Evolutionary conservation across 2,113 vertebrate genomes (phyloP).

Genomic region (Polypterus senegalus): DNA sequence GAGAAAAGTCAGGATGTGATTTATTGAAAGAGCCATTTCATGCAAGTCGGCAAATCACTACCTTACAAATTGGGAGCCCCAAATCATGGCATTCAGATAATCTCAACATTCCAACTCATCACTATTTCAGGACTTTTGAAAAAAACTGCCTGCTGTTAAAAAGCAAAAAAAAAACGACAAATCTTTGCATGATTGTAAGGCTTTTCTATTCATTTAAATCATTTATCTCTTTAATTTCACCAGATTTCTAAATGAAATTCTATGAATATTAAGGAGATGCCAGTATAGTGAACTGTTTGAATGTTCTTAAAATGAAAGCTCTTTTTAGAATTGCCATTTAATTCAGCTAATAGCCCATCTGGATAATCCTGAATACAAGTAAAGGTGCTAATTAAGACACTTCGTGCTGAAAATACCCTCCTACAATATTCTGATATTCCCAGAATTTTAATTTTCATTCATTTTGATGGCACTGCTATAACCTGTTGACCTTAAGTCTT

Average conservation of each 20-base stretch:
- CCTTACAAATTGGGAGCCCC: neutral
- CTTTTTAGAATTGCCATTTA: too few relatives aligned
- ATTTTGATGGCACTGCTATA: too few relatives aligned
- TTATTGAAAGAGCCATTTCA: slow-evolving; percentile 2
- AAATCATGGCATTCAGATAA: neutral
- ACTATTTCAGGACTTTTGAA: neutral
- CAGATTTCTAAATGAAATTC: neutral
- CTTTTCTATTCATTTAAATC: neutral
- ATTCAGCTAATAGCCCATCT: too few relatives aligned
- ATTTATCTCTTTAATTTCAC: neutral
- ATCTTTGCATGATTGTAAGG: neutral
- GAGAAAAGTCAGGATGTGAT: neutral
- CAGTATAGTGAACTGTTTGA: too few relatives aligned
- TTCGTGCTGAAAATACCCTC: too few relatives aligned
- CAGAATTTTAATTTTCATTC: too few relatives aligned
- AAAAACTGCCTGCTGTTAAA: neutral
- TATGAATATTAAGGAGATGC: neutral
- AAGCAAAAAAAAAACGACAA: neutral
- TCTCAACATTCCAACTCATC: neutral
- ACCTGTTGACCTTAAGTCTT: too few relatives aligned
- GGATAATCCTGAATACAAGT: too few relatives aligned
- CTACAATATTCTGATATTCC: too few relatives aligned
- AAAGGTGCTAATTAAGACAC: too few relatives aligned
- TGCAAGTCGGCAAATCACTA: slow-evolving; percentile 1
- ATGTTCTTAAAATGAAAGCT: too few relatives aligned